These are phyloP conservation scores for Cassiopea andromeda DNA, from an alignment of 30 jellyfish, hydroid and myxozoan species.

Conservation along the genomic window DNA sequence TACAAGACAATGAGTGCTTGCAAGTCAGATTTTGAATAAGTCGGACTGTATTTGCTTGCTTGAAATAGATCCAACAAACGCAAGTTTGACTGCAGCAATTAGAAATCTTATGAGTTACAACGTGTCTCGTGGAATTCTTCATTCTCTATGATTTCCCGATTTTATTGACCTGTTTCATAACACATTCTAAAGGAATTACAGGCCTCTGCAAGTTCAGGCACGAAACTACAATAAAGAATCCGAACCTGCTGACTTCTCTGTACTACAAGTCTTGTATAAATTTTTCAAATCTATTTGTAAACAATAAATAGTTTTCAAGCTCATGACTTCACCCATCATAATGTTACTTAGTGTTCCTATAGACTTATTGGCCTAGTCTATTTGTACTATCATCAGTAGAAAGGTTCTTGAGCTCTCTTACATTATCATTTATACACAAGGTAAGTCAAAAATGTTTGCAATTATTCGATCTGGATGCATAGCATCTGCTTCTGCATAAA, in stretches of 20 bases:
- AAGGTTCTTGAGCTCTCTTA: neutral
- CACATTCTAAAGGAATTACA: neutral
- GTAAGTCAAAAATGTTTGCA: neutral
- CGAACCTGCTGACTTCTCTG: neutral
- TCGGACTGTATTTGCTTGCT: no score
- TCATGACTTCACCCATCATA: neutral
- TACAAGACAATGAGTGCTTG: no score
- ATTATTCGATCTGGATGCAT: no score
- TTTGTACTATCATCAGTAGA: neutral
- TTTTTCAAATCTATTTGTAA: neutral
- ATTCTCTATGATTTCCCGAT: neutral
- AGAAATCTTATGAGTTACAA: no score
- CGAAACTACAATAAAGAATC: neutral
- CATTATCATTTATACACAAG: neutral
- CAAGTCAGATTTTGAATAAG: no score
- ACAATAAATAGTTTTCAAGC: neutral
- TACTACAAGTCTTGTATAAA: neutral
- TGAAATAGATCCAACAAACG: no score
- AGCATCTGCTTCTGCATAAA: no score
- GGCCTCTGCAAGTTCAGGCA: constrained; percentile 5
- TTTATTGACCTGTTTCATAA: neutral
- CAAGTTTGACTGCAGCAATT: no score
- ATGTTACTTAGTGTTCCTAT: neutral
- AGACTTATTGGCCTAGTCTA: neutral
- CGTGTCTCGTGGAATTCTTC: neutral